Evolutionary conservation across 2,113 vertebrate species (phyloP), one percentile per base, ranked within the genome.

Genomic region (Aix galericulata): DNA sequence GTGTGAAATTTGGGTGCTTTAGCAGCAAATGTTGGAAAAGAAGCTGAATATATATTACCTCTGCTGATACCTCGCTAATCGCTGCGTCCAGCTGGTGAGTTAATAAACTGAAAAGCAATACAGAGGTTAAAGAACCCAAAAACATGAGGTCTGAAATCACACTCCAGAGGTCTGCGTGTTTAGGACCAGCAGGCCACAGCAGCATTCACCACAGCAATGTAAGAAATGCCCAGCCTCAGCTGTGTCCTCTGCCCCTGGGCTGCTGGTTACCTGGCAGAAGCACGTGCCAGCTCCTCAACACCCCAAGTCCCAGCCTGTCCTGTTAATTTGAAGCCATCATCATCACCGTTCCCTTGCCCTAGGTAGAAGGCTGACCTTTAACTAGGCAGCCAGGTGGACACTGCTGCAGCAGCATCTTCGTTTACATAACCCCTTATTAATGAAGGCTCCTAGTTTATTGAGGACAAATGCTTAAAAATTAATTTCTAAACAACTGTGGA

Each of bases 191-290:
- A 53, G 83, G 59, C 17, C 32, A 23, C 25, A 78, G 20, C 26
- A 69, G 66, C 20, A 56, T 9, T 56, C 20, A 34, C 50, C 9
- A 42, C 6, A 83, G 64, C 18, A 55, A 3, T 1, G 3, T 9
- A 59, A 63, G 52, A 9, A 0, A 46, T 1, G 0, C 59, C 34
- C 31, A 82, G 52, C 10, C 66, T 52, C 46, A 36, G 1, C 20
- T 50, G 29, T 16, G 34, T 7, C 12, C 18, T 26, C 10, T 6
- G 8, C 38, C 15, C 29, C 48, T 32, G 44, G 36, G 21, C 4
- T 40, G 15, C 20, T 2, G 1, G 31, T 40, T 42, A 42, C 26
- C 44, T 60, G 38, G 38, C 4, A 0, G 58, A 93, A 75, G 18
- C 31, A 34, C 0, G 0, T 13, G 8, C 26, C 53, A 76, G 42